Conservation (phyloP, 1,140 invertebrate genomes). For the Bombus superbus region DNA sequence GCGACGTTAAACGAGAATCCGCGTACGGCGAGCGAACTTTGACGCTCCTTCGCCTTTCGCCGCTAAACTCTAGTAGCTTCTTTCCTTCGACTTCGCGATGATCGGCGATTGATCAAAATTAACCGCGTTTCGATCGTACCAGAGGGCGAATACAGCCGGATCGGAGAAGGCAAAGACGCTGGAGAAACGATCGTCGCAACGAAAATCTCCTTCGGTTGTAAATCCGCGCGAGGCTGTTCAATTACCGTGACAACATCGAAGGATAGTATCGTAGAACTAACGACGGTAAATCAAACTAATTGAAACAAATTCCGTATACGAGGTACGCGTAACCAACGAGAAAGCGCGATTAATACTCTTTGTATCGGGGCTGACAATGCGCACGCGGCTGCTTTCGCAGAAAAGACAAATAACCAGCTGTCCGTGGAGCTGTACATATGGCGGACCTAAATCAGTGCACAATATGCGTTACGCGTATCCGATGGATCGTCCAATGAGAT, state of each 20-base stretch:
- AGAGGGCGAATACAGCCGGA: not conserved
- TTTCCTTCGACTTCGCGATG: not conserved
- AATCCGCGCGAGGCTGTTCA: not conserved
- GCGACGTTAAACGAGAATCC: not conserved
- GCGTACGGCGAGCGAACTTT: not conserved
- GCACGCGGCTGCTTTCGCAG: slow-evolving; percentile 13
- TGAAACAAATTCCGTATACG: slow-evolving; percentile 42
- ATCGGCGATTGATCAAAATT: not conserved
- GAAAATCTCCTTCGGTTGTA: not conserved
- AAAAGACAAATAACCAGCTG: slow-evolving; percentile 55
- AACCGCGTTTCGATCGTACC: not conserved
- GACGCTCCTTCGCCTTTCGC: not conserved
- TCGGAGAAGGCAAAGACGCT: not conserved
- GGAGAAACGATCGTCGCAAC: not conserved
- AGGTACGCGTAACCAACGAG: slow-evolving; percentile 3
- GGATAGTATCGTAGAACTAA: not conserved
- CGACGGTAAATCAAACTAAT: slow-evolving; percentile 41
- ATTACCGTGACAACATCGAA: not conserved
- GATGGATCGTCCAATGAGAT: slow-evolving; percentile 66
- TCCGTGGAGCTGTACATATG: slow-evolving; percentile 45
- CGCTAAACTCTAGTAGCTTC: not conserved
- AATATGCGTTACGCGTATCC: slow-evolving; percentile 63
- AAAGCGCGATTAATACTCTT: slow-evolving; percentile 46
- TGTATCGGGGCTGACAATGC: slow-evolving; percentile 27
- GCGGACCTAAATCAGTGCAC: slow-evolving; percentile 58